These are phyloP conservation scores for Dryocosmus kuriphilus DNA, from an alignment of 2,888 invertebrate species.

Conservation along the genomic window DNA sequence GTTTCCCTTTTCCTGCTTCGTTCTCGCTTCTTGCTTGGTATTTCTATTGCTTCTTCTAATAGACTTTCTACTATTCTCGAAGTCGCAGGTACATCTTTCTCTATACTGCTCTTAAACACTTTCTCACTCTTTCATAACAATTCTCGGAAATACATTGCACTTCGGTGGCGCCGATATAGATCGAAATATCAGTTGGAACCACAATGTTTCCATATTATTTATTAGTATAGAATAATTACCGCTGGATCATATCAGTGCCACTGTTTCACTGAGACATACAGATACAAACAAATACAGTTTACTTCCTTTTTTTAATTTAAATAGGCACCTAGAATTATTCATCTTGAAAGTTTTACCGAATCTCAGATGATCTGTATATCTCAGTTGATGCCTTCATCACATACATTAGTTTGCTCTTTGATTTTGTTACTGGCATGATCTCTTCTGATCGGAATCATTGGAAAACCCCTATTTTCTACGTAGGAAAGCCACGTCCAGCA, in stretches of 20 bases:
- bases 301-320: too few species aligned
- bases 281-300: background rate
- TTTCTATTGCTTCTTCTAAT: constrained; percentile 47
- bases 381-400: background rate
- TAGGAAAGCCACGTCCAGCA: constrained; percentile 74
- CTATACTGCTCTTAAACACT: constrained; percentile 45
- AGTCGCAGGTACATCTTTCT: constrained; percentile 47
- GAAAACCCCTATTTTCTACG: constrained; percentile 62
- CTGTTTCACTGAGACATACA: background rate
- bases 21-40: constrained; percentile 55
- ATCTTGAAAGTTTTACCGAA: background rate
- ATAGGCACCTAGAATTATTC: too few species aligned
- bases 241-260: background rate
- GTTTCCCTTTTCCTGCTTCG: constrained; percentile 60
- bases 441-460: constrained; percentile 54
- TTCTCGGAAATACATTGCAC: background rate
- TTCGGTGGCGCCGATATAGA: background rate
- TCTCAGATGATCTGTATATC: background rate
- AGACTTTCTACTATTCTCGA: constrained; percentile 51
- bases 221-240: too few species aligned
- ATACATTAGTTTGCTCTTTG: background rate
- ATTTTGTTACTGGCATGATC: background rate
- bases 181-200: background rate
- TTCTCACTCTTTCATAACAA: background rate
- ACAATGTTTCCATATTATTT: too few species aligned